Evolutionary conservation across 92 coral and sea anemone genomes (phyloP).

Genomic region (Bergia puertoricense): DNA sequence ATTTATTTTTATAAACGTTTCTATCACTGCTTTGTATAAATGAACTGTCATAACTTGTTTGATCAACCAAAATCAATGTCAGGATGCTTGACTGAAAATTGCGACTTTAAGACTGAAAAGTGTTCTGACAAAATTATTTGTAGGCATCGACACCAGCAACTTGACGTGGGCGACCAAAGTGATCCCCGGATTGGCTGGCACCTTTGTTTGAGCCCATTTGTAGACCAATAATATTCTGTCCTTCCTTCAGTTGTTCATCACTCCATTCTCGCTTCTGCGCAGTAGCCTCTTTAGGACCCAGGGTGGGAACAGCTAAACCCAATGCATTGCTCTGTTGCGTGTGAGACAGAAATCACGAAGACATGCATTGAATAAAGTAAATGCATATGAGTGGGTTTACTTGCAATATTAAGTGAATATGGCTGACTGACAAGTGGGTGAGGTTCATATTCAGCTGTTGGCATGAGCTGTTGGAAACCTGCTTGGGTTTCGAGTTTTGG

Average conservation of each 20-base stretch:
- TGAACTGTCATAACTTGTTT: neutral
- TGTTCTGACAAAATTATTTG: conserved; percentile 31
- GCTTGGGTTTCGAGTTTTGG: too few species aligned
- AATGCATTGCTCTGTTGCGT: conserved; percentile 49
- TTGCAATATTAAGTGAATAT: conserved; percentile 26
- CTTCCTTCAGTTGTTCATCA: conserved; percentile 81
- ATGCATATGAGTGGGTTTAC: neutral
- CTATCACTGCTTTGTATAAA: neutral
- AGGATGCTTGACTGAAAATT: neutral
- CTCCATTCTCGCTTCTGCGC: conserved; percentile 77
- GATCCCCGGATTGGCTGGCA: conserved; percentile 75
- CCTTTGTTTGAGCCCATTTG: conserved; percentile 86
- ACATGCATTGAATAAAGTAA: conserved; percentile 14
- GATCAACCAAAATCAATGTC: neutral
- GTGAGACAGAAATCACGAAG: conserved; percentile 39
- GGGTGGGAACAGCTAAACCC: conserved; percentile 61
- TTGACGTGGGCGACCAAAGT: conserved; percentile 68
- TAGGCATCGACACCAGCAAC: conserved; percentile 62
- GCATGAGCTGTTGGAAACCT: too few species aligned
- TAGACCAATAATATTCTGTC: conserved; percentile 68
- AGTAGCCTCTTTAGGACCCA: conserved; percentile 93
- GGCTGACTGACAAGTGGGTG: neutral
- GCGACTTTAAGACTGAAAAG: neutral
- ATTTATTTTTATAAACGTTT: neutral
- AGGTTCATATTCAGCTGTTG: neutral